Conservation (phyloP, 53 echinoderm and acorn worm species). For the Crossaster papposus region DNA sequence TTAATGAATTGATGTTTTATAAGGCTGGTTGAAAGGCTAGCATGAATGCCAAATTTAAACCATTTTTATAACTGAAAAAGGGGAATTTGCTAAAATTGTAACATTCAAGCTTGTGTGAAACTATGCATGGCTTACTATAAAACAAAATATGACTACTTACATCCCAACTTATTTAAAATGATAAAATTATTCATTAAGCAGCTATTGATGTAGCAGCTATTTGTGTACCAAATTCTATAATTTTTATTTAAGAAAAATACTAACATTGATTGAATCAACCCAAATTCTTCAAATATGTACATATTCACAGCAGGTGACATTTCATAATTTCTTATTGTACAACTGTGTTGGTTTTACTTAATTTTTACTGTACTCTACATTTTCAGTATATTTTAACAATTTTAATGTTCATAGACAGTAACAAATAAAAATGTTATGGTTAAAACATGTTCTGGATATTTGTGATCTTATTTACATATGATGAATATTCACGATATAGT, state of each 20-base stretch:
- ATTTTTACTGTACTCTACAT: not conserved
- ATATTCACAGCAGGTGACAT: not conserved
- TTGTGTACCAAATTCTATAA: no score
- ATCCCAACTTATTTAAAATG: not conserved
- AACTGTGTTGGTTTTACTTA: not conserved
- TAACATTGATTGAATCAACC: no score
- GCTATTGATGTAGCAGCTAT: no score
- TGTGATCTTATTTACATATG: no score
- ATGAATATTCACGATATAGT: no score
- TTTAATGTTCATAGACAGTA: constrained; percentile 40
- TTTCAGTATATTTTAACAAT: constrained; percentile 8
- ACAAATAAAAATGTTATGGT: not conserved
- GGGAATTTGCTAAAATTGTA: not conserved
- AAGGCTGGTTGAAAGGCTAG: not conserved
- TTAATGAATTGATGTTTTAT: constrained; percentile 24
- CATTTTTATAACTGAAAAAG: constrained; percentile 26
- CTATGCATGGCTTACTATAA: constrained; percentile 43
- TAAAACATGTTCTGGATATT: not conserved
- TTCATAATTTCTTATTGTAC: not conserved
- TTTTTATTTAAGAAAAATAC: no score
- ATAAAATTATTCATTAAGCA: no score
- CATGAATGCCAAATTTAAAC: not conserved
- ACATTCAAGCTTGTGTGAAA: not conserved
- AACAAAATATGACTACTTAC: no score
- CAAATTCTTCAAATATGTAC: not conserved